Percentiles rank a stretch among this genome's conserved stretches.
These are phyloP conservation scores for Casuarius casuarius DNA, from an alignment of 2,113 vertebrate genomes.

Conservation along the genomic window DNA sequence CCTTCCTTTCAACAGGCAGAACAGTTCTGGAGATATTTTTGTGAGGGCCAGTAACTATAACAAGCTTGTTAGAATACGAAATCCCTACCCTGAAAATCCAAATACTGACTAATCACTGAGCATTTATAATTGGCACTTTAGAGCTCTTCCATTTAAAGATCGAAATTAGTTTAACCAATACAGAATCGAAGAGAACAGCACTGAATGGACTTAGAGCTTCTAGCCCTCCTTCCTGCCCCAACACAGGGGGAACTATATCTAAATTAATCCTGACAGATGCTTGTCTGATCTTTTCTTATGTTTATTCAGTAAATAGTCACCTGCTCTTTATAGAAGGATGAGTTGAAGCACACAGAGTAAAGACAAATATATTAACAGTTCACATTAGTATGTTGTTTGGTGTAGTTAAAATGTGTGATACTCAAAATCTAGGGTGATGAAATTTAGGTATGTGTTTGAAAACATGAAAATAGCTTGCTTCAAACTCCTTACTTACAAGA, in stretches of 20 bases:
- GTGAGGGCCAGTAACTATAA: rapidly evolving
- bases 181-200: not conserved
- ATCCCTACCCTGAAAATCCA: not conserved
- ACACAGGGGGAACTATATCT: not conserved
- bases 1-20: not conserved
- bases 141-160: not conserved
- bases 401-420: not conserved
- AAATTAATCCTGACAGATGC: not conserved
- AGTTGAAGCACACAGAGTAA: not conserved
- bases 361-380: not conserved
- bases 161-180: not conserved
- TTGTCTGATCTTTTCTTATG: not conserved
- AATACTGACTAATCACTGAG: not conserved
- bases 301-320: not conserved
- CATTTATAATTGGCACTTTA: not conserved
- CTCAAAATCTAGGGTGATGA: not conserved
- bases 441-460: not conserved
- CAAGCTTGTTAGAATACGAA: not conserved
- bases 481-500: not conserved
- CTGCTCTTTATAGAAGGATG: not conserved
- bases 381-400: not conserved
- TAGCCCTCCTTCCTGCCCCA: not conserved
- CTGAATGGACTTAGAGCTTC: rapidly evolving
- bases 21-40: not conserved
- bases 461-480: not conserved